Percentiles rank a stretch among this genome's conserved stretches.
These are phyloP conservation scores for Sebastes iracundus DNA, from an alignment of 2,797 vertebrate genomes.

Conservation along the genomic window DNA sequence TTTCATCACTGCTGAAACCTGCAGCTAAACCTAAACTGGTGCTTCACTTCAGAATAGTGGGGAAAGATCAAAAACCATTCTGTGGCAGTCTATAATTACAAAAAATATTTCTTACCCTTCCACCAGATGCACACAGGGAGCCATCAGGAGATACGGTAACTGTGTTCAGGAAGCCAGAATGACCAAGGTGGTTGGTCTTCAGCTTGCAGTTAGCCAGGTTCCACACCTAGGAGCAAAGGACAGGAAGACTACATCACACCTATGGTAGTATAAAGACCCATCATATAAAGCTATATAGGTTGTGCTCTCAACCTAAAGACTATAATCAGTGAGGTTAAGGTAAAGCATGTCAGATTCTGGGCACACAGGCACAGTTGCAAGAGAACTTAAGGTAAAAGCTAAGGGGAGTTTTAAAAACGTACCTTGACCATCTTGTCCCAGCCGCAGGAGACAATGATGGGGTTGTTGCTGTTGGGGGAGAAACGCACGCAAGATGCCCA, in stretches of 20 bases:
- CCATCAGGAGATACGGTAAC: constrained; percentile 97
- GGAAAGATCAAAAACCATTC: neutral
- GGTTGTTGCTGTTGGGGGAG: constrained; percentile 97
- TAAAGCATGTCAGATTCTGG: constrained; percentile 44
- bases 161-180: constrained; percentile 95
- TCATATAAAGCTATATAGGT: neutral
- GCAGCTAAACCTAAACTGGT: neutral
- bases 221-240: constrained; percentile 84
- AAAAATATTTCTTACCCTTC: constrained; percentile 84
- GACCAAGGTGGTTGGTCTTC: constrained; percentile 98
- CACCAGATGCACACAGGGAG: constrained; percentile 96
- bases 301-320: constrained; percentile 57
- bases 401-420: neutral
- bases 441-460: constrained; percentile 96
- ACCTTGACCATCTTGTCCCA: constrained; percentile 98
- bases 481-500: constrained; percentile 96
- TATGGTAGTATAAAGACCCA: neutral
- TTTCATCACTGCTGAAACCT: constrained; percentile 70
- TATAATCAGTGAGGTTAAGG: constrained; percentile 58
- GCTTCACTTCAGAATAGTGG: neutral
- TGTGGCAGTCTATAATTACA: neutral
- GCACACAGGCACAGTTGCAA: neutral
- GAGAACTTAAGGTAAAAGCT: neutral
- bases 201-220: constrained; percentile 98
- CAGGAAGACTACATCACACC: neutral